phyloP scores from a whole-genome alignment of 2,888 invertebrate genomes.

The Macaria liturata region DNA sequence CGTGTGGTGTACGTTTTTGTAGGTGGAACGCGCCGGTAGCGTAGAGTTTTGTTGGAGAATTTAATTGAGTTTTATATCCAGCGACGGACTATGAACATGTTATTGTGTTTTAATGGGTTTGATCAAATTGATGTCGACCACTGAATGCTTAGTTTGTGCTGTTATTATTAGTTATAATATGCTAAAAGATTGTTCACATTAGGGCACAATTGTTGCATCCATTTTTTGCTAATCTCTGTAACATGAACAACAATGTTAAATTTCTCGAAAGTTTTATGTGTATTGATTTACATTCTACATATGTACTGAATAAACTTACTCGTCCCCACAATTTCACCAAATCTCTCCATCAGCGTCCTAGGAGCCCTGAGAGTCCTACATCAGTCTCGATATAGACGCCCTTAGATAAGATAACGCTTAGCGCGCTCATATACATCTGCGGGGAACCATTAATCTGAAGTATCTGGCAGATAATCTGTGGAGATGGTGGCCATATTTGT shows the following conservation, averaged over 20 bases:
- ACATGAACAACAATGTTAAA: no score
- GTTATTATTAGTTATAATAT: no score
- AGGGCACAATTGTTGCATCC: no score
- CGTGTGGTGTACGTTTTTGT: constrained; percentile 5
- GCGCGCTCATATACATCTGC: constrained; percentile 26
- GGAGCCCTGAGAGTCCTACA: constrained; percentile 6
- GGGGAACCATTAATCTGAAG: constrained; percentile 58
- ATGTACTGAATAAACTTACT: no score
- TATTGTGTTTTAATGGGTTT: background rate
- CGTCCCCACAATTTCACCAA: no score
- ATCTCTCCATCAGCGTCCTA: background rate
- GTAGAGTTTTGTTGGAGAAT: constrained; percentile 8
- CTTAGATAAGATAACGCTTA: constrained; percentile 30
- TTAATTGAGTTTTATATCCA: constrained; percentile 2
- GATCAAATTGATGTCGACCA: no score
- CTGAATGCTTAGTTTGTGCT: no score
- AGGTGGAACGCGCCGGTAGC: background rate
- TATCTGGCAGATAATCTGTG: constrained; percentile 64
- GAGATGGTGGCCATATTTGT: constrained; percentile 21
- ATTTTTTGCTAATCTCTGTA: no score
- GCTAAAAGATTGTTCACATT: no score
- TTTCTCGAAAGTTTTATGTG: no score
- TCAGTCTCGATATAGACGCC: constrained; percentile 18
- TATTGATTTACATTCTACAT: no score
- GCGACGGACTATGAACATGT: background rate